phyloP scores from a whole-genome alignment of 2,113 vertebrate species.

The Zosterops borbonicus region DNA sequence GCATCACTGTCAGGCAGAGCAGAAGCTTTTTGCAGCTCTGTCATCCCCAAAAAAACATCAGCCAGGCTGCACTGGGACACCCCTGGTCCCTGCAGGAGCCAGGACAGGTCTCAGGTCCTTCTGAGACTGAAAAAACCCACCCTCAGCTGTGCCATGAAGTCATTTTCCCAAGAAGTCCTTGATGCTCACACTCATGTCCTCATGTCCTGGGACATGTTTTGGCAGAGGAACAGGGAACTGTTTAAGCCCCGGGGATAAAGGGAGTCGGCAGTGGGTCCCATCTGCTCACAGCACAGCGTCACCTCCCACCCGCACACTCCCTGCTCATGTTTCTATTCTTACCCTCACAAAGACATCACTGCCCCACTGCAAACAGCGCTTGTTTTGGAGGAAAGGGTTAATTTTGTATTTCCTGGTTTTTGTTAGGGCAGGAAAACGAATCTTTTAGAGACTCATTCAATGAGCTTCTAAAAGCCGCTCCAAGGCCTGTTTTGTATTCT shows the following conservation, averaged over 20 bases:
- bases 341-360: neutral
- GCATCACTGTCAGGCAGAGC: neutral
- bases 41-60: neutral
- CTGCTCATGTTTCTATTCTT: conserved; percentile 15
- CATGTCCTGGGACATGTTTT: neutral
- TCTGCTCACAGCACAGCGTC: neutral
- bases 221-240: neutral
- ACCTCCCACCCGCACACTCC: neutral
- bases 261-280: neutral
- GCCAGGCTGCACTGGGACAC: neutral
- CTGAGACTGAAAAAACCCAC: neutral
- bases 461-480: conserved; percentile 1
- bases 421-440: conserved; percentile 47
- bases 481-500: neutral
- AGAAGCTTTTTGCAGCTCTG: neutral
- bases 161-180: conserved; percentile 8
- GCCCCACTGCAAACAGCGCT: neutral
- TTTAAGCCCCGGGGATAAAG: neutral
- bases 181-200: neutral
- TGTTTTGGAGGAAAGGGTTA: conserved; percentile 59
- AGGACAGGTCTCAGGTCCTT: neutral
- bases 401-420: conserved; percentile 62
- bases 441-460: neutral
- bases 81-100: neutral
- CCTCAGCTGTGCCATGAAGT: neutral